Conservation (phyloP, 2,113 vertebrate genomes). For the Amphiprion ocellaris region DNA sequence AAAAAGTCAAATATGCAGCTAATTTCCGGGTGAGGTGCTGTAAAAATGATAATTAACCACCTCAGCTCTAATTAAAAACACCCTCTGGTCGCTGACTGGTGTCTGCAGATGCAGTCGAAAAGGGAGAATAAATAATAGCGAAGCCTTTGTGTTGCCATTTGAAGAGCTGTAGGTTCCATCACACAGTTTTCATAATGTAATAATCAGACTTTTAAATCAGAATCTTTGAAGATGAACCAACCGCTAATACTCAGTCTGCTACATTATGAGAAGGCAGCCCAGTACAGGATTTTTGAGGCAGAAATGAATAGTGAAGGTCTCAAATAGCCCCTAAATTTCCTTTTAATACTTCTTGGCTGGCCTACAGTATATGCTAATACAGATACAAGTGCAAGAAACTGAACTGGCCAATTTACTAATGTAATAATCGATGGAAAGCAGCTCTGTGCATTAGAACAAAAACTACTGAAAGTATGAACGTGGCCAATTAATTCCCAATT, state of each 20-base stretch:
- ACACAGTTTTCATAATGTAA: not conserved
- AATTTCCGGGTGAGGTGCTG: slow-evolving; percentile 18
- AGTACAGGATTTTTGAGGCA: not conserved
- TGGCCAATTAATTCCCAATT: too few relatives aligned
- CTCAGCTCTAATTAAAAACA: slow-evolving; percentile 47
- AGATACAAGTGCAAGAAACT: not conserved
- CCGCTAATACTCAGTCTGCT: not conserved
- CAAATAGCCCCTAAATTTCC: not conserved
- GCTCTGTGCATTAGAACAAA: too few relatives aligned
- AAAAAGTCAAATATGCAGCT: slow-evolving; percentile 22
- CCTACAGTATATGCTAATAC: not conserved
- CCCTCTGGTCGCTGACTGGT: slow-evolving; percentile 21
- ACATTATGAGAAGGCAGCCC: not conserved
- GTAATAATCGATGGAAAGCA: too few relatives aligned
- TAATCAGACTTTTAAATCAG: not conserved
- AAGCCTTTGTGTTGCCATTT: not conserved
- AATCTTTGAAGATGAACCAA: slow-evolving; percentile 7
- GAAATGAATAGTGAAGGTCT: not conserved
- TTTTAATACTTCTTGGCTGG: not conserved
- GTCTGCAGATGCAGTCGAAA: slow-evolving; percentile 23
- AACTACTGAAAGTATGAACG: too few relatives aligned
- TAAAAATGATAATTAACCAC: slow-evolving; percentile 43
- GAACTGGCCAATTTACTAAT: not conserved
- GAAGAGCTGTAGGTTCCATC: not conserved
- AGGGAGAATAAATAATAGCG: slow-evolving; percentile 2